A percentile compares a stretch with the other conserved stretches of the same genome.
phyloP scores from a whole-genome alignment of 2,113 vertebrate species.

The Butorides virescens region DNA sequence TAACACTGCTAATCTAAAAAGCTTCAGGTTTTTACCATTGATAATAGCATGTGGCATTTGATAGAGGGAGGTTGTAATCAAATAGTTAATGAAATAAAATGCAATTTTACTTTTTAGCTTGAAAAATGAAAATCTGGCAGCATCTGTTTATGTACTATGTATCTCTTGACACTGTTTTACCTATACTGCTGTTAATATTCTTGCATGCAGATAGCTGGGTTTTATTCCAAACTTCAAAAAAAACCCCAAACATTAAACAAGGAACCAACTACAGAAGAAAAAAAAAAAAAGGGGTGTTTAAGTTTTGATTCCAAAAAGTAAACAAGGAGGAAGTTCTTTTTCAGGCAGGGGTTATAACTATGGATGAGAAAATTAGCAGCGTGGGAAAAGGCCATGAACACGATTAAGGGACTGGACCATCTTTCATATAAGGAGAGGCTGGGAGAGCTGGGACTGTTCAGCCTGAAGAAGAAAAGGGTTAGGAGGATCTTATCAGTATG shows the following conservation, averaged over 20 bases:
- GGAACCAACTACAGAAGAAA: background rate
- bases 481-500: background rate
- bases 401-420: background rate
- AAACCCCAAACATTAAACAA: background rate
- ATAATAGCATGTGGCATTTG: background rate
- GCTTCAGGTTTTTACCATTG: background rate
- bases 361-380: background rate
- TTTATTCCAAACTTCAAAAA: background rate
- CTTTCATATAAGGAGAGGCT: background rate
- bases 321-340: background rate
- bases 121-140: background rate
- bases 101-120: background rate
- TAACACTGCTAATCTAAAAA: background rate
- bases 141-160: background rate
- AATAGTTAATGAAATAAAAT: background rate
- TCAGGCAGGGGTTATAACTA: accelerated
- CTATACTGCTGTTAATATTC: background rate
- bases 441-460: background rate
- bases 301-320: background rate
- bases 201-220: background rate
- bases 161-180: background rate
- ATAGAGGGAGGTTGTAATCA: background rate
- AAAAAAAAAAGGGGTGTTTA: background rate
- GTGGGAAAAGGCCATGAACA: background rate
- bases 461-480: background rate